A percentile compares a stretch with the other conserved stretches of the same genome.
phyloP scores from a whole-genome alignment of 2,888 invertebrate species.

The Anagyrus pseudococci region DNA sequence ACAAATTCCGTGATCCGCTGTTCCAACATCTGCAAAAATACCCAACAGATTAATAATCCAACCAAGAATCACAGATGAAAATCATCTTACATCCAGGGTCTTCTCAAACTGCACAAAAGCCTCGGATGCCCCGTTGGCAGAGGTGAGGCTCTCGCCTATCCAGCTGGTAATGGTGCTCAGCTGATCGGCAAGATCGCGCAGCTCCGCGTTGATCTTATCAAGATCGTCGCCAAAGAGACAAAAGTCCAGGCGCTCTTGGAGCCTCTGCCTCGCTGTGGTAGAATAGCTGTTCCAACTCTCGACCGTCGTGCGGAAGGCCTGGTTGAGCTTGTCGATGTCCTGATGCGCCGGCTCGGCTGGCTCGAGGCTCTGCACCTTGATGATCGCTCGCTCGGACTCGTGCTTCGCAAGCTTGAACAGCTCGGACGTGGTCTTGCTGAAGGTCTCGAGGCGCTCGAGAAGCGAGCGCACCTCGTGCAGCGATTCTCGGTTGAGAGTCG shows the following conservation, averaged over 20 bases:
- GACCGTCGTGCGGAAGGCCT: conserved; percentile 67
- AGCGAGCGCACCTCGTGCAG: conserved; percentile 43
- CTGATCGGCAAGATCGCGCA: conserved; percentile 59
- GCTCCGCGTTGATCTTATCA: conserved; percentile 73
- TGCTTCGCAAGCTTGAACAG: conserved; percentile 71
- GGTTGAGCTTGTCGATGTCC: conserved; percentile 74
- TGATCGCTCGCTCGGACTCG: conserved; percentile 74
- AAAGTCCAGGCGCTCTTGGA: conserved; percentile 71
- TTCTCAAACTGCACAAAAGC: conserved; percentile 80
- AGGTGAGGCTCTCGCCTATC: conserved; percentile 72
- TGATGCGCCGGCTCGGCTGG: conserved; percentile 71
- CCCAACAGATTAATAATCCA: no score
- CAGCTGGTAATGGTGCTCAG: conserved; percentile 46
- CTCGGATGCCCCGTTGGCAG: conserved; percentile 73
- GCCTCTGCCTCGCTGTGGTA: conserved; percentile 64
- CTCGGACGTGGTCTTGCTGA: conserved; percentile 71
- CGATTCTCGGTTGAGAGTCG: conserved; percentile 39
- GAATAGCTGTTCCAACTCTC: conserved; percentile 70
- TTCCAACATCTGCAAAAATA: conserved; percentile 70
- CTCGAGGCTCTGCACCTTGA: conserved; percentile 75
- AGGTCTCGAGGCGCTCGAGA: conserved; percentile 65
- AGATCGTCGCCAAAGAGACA: conserved; percentile 67
- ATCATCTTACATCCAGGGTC: conserved; percentile 73
- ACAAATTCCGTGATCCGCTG: conserved; percentile 75
- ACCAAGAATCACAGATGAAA: not conserved